Evolutionary conservation across 2,113 vertebrate species (phyloP).

Genomic region (Tragelaphus scriptus): DNA sequence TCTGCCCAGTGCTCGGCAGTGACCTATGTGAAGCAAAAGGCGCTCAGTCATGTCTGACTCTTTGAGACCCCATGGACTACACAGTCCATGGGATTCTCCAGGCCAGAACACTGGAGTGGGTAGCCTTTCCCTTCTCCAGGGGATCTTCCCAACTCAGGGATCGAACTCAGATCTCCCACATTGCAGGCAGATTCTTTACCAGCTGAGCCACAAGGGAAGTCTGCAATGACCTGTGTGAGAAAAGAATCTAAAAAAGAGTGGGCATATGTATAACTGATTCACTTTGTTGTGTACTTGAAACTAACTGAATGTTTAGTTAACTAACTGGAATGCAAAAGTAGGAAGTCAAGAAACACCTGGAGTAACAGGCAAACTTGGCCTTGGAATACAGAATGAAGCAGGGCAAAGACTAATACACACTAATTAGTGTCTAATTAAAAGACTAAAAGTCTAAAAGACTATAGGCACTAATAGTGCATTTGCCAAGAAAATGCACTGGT

Average conservation of each 20-base stretch:
- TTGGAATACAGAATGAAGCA: too few relatives aligned
- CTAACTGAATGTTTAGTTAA: neutral
- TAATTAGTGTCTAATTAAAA: too few relatives aligned
- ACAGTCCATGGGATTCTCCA: neutral
- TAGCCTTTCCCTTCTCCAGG: neutral
- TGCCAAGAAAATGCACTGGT: too few relatives aligned
- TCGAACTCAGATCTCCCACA: neutral
- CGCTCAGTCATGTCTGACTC: neutral
- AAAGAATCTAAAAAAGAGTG: neutral
- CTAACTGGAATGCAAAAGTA: too few relatives aligned
- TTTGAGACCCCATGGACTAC: neutral
- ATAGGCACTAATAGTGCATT: too few relatives aligned
- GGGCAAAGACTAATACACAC: too few relatives aligned
- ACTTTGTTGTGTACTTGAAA: neutral
- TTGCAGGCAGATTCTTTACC: neutral
- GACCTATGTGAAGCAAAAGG: neutral
- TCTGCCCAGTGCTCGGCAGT: rapidly evolving
- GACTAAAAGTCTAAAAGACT: too few relatives aligned
- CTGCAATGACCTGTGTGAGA: neutral
- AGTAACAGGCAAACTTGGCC: too few relatives aligned
- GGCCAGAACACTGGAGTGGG: neutral
- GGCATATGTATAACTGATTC: neutral
- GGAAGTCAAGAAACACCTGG: too few relatives aligned
- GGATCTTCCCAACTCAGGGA: neutral
- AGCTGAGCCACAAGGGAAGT: neutral